Evolutionary conservation across 2,113 vertebrate genomes (phyloP), one percentile per base, ranked within the genome.

Genomic region (Neodontobutis hainanensis): DNA sequence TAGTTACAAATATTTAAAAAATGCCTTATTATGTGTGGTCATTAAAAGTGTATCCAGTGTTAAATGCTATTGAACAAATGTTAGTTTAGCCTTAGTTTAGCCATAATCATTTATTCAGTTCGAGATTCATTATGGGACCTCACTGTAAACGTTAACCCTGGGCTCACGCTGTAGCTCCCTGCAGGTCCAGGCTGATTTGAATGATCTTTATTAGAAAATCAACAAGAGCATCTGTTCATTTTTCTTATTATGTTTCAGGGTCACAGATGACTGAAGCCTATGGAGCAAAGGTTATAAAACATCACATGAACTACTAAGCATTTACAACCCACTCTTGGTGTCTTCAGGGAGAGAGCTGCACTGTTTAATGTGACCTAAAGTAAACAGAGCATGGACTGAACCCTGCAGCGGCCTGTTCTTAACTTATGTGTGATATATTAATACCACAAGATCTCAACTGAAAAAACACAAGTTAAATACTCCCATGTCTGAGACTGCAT

Each of bases 211-310:
- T 38, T 53, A 53, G 46, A 68, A 74, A 60, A 63, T 74, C 50
- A 68, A 71, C 75, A 40, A 12, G 49, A 67, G 56, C 52, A 55
- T 56, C 8, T 36, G 47, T 42, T 66, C 3, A 46, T 71, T 65
- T 36, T 19, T 61, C 5, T 9, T 42, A 3, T 48, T 40, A 9
- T 15, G 27, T 59, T 12, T 36, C 47, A 36, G 57, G 52, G 50
- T 73, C 76, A 48, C 34, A 32, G n/a, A 50, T 67, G 53, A 50
- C 27, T 38, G 36, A 46, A 42, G 19, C 19, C 8, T 51, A 1
- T 27, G 27, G 19, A 11, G 27, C 27, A 55, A 44, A 64, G 44
- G 44, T 12, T 15, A 46, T 0, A 15, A 56, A 61, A 52, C 35
- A 46, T 47, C 57, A 65, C 6, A 12, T 49, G 16, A 77, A 51